Evolutionary conservation across 2,888 invertebrate species (phyloP).

Genomic region (Melanchra persicariae): DNA sequence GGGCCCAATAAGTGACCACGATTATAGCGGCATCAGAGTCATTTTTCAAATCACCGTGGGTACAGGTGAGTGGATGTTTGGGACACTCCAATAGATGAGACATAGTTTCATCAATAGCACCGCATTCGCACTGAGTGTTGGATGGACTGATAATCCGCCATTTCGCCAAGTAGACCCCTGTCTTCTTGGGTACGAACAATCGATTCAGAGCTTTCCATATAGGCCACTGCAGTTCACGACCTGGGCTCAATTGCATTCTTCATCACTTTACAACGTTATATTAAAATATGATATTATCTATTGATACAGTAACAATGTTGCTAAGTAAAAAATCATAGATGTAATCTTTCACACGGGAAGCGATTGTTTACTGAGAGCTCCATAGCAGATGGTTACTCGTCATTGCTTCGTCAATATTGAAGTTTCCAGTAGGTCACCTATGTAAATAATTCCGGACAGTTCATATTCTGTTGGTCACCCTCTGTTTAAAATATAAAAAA

Average conservation of each 20-base stretch:
- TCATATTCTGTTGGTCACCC: slow-evolving; percentile 46
- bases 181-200: no score
- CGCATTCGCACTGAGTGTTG: no score
- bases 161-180: no score
- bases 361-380: slow-evolving; percentile 74
- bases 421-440: slow-evolving; percentile 69
- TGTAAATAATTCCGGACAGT: slow-evolving; percentile 54
- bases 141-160: no score
- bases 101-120: no score
- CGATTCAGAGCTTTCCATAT: neutral
- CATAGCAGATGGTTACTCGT: slow-evolving; percentile 70
- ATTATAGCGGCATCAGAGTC: no score
- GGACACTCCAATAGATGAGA: no score
- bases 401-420: slow-evolving; percentile 78
- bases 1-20: no score
- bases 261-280: neutral
- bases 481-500: slow-evolving; percentile 26
- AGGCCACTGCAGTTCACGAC: neutral
- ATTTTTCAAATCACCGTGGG: no score
- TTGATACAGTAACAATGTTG: slow-evolving; percentile 23
- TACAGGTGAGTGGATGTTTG: no score
- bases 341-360: slow-evolving; percentile 81
- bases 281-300: slow-evolving; percentile 15
- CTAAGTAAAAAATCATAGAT: slow-evolving; percentile 39
- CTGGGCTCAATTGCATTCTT: neutral